Evolutionary conservation across 2,888 invertebrate species (phyloP), one percentile per base, ranked within the genome.

Genomic region (Xanthia icteritia): DNA sequence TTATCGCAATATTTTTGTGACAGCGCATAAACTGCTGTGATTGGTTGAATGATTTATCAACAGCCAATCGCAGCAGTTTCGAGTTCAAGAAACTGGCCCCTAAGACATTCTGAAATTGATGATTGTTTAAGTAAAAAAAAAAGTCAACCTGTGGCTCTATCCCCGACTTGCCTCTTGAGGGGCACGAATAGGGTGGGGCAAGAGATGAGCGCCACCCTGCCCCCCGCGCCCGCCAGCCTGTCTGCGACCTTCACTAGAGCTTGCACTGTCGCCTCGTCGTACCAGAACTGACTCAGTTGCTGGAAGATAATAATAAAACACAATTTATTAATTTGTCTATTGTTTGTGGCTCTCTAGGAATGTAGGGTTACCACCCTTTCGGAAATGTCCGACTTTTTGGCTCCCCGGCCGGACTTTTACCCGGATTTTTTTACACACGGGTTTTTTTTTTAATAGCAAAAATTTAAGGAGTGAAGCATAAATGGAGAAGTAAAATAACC

Each of bases 231-330:
- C 27, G 97, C 94, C 8, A 95, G 92, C 81, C 96, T 94, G 66
- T 98, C 91, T 13, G 98, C 97, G 77, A 98, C 98, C 87, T 97
- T 96, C 0, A 98, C 98, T n/a, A 99, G 94, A 1, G 93, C 93
- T 48, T 97, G 95, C 63, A 98, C 98, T 0, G 99, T 99, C 5
- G 97, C 93, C 61, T 98, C 98, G 90, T 98, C 98, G 91, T 99
- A 99, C 99, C 99, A 99, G 96, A 99, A 99, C 95, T 99, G 99
- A 92, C 99, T 99, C 61, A 99, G 95, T 98, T 99, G 99, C 99
- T 99, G 94, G 15, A 96, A 83, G 0, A n/a, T 23, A 51, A 23
- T 23, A 67, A 31, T 31, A 51, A 67, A 5, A 54, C 36, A 48
- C 23, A n/a, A 36, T 17, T 56, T 23, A 36, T 54, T 51, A 0